A percentile compares a stretch with the other conserved stretches of the same genome.
These are phyloP conservation scores for Aphis gossypii DNA, from an alignment of 1,140 invertebrate species.

Conservation along the genomic window DNA sequence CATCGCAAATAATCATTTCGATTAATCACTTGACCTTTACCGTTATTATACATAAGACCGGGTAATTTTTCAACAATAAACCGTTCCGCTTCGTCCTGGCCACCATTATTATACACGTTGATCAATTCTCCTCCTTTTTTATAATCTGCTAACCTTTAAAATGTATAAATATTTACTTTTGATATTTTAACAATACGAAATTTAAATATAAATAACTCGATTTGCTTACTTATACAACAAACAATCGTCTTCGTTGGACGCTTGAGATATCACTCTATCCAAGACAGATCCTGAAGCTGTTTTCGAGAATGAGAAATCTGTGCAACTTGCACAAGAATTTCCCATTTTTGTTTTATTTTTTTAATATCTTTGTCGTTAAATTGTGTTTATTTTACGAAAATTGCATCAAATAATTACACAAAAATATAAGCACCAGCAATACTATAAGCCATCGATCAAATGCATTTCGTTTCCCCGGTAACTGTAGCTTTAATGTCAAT, in stretches of 20 bases:
- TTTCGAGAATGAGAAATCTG: conserved; percentile 36
- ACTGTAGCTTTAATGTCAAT: neutral
- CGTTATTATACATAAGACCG: conserved; percentile 88
- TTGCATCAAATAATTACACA: neutral
- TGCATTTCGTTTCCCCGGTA: neutral
- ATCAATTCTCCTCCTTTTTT: conserved; percentile 87
- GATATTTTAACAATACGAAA: neutral
- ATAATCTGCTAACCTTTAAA: conserved; percentile 81
- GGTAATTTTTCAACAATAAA: conserved; percentile 88
- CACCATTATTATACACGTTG: conserved; percentile 83
- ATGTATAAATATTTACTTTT: neutral
- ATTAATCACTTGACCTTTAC: conserved; percentile 85
- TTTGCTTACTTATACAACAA: conserved; percentile 71
- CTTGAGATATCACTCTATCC: conserved; percentile 86
- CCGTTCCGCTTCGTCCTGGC: conserved; percentile 81
- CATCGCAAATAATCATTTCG: conserved; percentile 89
- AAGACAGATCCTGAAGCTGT: conserved; percentile 74
- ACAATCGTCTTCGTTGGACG: conserved; percentile 83
- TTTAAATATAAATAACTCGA: neutral
- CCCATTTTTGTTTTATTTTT: conserved; percentile 14
- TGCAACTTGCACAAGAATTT: conserved; percentile 19
- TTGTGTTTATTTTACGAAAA: neutral
- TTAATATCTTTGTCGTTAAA: neutral
- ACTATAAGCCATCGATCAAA: neutral
- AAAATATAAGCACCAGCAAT: neutral